These are phyloP conservation scores for Aix galericulata DNA, from an alignment of 2,113 vertebrate species.

Conservation along the genomic window DNA sequence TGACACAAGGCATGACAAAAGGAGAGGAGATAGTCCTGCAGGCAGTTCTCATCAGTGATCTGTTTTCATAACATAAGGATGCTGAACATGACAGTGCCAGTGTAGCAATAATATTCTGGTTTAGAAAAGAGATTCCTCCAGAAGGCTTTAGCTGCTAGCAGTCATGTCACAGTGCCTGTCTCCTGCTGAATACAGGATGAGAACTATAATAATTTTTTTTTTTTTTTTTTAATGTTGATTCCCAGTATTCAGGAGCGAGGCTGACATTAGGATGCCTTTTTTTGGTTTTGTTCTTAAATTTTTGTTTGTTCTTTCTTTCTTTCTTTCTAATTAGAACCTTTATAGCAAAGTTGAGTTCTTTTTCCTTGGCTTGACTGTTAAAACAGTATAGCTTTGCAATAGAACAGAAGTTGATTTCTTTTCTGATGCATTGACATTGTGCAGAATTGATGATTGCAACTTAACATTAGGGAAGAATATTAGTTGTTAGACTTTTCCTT, in stretches of 20 bases:
- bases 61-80: background rate
- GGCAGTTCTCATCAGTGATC: background rate
- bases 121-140: background rate
- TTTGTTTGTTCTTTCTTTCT: background rate
- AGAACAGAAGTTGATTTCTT: background rate
- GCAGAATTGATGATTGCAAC: background rate
- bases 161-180: background rate
- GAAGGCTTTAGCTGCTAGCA: background rate
- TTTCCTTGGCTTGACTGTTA: background rate
- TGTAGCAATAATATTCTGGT: background rate
- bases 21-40: background rate
- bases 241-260: background rate
- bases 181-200: background rate
- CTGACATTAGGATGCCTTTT: background rate
- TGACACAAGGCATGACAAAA: background rate
- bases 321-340: background rate
- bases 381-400: background rate
- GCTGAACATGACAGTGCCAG: background rate
- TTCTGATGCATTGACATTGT: background rate
- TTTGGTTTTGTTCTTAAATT: background rate
- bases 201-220: background rate
- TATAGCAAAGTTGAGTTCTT: background rate
- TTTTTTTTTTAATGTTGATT: background rate
- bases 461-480: background rate
- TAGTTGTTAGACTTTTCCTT: background rate